Percentiles rank a stretch among this genome's conserved stretches.
Conservation (phyloP, 2,888 invertebrate genomes). For the Drosophila lacicola region DNA sequence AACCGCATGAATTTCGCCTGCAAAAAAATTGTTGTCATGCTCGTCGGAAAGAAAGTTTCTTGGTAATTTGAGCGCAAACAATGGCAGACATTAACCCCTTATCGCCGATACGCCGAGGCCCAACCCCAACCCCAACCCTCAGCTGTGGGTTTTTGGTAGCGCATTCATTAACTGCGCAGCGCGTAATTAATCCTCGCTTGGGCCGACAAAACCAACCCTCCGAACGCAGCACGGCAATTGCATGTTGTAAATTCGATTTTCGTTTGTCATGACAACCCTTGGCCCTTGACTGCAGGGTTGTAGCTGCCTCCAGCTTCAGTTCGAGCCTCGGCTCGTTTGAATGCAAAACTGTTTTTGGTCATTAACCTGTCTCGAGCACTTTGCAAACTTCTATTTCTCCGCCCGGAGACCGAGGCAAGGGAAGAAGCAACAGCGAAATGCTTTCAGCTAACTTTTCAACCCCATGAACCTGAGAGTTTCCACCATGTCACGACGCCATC, state of each 20-base stretch:
- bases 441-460: slow-evolving; percentile 69
- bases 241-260: slow-evolving; percentile 80
- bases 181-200: slow-evolving; percentile 72
- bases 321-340: slow-evolving; percentile 56
- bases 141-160: slow-evolving; percentile 1
- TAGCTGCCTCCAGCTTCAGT: slow-evolving; percentile 8
- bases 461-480: slow-evolving; percentile 40
- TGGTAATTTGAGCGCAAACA: slow-evolving; percentile 70
- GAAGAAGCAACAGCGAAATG: slow-evolving; percentile 59
- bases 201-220: slow-evolving; percentile 50
- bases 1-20: slow-evolving; percentile 43
- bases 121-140: not conserved
- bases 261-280: slow-evolving; percentile 76
- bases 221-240: slow-evolving; percentile 52
- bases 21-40: slow-evolving; percentile 66
- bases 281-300: slow-evolving; percentile 48
- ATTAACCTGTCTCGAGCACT: slow-evolving; percentile 80
- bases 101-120: slow-evolving; percentile 41
- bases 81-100: slow-evolving; percentile 74
- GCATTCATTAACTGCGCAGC: slow-evolving; percentile 70
- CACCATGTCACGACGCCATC: slow-evolving; percentile 63
- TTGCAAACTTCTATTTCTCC: slow-evolving; percentile 56
- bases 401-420: not conserved
- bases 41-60: slow-evolving; percentile 56
- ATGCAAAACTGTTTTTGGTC: slow-evolving; percentile 79